A percentile compares a stretch with the other conserved stretches of the same genome.
Conservation (phyloP, 2,888 invertebrate species). For the Caenorhabditis wallacei region DNA sequence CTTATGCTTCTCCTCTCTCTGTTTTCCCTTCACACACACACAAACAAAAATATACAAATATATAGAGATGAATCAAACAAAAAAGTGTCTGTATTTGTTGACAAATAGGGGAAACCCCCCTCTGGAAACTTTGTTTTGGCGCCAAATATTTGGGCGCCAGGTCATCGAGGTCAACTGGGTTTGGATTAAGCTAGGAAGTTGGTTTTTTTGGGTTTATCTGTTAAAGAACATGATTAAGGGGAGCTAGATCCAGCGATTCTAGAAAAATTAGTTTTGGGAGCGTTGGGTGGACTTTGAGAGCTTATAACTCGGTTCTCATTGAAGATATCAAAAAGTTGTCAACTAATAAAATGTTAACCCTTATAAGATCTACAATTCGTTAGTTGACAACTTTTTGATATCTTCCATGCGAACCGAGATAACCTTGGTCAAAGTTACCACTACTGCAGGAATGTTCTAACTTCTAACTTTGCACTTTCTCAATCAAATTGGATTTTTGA, state of each 20-base stretch:
- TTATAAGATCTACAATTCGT: too few species aligned
- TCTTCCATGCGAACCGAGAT: too few species aligned
- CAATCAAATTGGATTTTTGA: slow-evolving; percentile 30
- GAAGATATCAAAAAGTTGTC: too few species aligned
- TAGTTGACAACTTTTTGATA: too few species aligned
- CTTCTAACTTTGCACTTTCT: neutral
- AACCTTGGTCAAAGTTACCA: too few species aligned
- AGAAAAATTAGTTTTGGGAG: neutral
- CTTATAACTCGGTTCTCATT: too few species aligned
- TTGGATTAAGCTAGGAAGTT: neutral
- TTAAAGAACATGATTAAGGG: neutral
- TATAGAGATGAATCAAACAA: slow-evolving; percentile 38
- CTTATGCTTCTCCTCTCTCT: slow-evolving; percentile 33
- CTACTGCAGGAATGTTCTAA: too few species aligned
- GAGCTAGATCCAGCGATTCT: too few species aligned
- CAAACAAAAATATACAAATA: slow-evolving; percentile 19
- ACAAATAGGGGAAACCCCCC: slow-evolving; percentile 38
- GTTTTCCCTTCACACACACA: slow-evolving; percentile 55
- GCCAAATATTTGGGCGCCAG: neutral
- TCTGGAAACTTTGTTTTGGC: neutral
- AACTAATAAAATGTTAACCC: too few species aligned
- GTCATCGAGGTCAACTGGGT: neutral
- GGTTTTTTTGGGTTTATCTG: neutral
- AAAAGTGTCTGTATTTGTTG: slow-evolving; percentile 49
- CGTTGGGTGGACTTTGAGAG: too few species aligned